Percentiles rank a stretch among this genome's conserved stretches.
Evolutionary conservation across 37 sponge, comb jelly and placozoan species (phyloP).

Genomic region (Spongilla lacustris): DNA sequence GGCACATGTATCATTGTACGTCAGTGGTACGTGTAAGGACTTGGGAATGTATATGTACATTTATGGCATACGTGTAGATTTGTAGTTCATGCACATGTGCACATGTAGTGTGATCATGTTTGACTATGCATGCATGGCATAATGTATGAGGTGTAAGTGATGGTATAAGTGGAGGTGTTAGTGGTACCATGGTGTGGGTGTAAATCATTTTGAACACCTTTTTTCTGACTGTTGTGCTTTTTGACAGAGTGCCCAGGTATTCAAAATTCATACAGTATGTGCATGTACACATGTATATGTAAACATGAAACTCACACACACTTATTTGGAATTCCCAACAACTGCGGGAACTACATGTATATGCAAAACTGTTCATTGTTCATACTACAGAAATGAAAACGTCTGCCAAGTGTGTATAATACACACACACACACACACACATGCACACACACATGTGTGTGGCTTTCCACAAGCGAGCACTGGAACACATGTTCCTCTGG

Average conservation of each 20-base stretch:
- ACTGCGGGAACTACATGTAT: too few species aligned
- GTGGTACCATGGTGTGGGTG: slow-evolving; percentile 15
- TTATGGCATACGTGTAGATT: background rate
- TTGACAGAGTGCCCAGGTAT: background rate
- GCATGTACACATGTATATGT: slow-evolving; percentile 13
- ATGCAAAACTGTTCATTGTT: too few species aligned
- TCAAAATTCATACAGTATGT: background rate
- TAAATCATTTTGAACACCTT: too few species aligned
- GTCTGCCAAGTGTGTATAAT: too few species aligned
- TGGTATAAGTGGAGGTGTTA: slow-evolving; percentile 6
- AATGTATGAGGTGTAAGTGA: too few species aligned
- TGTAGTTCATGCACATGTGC: background rate
- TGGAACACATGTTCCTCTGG: too few species aligned
- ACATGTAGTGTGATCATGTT: background rate
- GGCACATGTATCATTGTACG: background rate
- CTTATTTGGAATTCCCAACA: too few species aligned
- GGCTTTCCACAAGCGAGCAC: too few species aligned
- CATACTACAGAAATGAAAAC: too few species aligned
- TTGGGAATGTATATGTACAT: background rate
- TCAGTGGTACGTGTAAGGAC: background rate
- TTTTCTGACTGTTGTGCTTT: too few species aligned
- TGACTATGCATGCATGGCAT: background rate
- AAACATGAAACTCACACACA: background rate
- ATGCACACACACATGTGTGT: too few species aligned
- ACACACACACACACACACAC: too few species aligned